Percentiles rank a stretch among this genome's conserved stretches.
These are phyloP conservation scores for Cylindroiulus punctatus DNA, from an alignment of 2,888 invertebrate genomes.

Conservation along the genomic window DNA sequence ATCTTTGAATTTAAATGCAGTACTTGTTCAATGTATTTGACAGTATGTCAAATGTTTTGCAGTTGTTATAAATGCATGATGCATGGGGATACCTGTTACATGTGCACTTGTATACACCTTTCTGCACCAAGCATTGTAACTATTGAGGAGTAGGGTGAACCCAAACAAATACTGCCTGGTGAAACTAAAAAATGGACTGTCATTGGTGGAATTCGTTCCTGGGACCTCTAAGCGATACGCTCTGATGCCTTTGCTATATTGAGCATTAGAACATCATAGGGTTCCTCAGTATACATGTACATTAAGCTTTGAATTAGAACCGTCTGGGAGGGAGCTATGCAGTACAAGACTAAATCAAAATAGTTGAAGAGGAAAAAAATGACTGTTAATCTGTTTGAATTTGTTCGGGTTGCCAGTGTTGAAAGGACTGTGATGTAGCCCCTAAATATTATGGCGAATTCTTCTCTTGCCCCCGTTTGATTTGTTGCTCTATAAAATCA, in stretches of 20 bases:
- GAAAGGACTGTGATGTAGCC: background rate
- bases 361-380: background rate
- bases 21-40: background rate
- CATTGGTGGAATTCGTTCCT: background rate
- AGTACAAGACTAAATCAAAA: background rate
- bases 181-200: background rate
- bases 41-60: too few relatives aligned
- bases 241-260: background rate
- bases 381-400: background rate
- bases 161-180: background rate
- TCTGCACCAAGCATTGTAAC: background rate
- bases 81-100: too few relatives aligned
- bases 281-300: too few relatives aligned
- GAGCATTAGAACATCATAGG: background rate
- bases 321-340: constrained; percentile 3
- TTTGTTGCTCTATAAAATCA: constrained; percentile 5
- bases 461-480: background rate
- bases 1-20: background rate
- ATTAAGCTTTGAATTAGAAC: background rate
- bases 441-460: background rate
- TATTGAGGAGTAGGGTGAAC: background rate
- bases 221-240: background rate
- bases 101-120: background rate
- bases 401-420: background rate
- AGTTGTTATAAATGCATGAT: too few relatives aligned